Evolutionary conservation across 1,140 invertebrate species (phyloP).

Genomic region (Whitmania pigra): DNA sequence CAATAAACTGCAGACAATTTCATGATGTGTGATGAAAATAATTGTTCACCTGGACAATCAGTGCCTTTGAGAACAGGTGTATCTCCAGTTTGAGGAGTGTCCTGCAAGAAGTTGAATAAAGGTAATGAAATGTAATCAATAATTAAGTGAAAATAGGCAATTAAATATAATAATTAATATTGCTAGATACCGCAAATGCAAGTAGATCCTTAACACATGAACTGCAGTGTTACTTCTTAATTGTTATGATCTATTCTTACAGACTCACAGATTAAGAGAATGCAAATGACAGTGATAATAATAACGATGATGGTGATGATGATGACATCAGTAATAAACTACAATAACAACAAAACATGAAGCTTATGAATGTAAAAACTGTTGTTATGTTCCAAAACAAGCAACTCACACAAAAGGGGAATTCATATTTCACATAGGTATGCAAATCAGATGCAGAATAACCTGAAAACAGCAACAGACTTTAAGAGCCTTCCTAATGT

Average conservation of each 20-base stretch:
- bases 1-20: too few relatives aligned
- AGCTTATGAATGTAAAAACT: not conserved
- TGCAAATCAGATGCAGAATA: conserved; percentile 74
- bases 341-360: conserved; percentile 7
- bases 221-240: too few relatives aligned
- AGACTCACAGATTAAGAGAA: too few relatives aligned
- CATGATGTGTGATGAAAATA: too few relatives aligned
- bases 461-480: conserved; percentile 41
- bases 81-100: conserved; percentile 61
- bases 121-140: conserved; percentile 21
- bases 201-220: too few relatives aligned
- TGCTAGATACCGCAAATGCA: too few relatives aligned
- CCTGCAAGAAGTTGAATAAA: conserved; percentile 43
- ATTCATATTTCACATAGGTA: conserved; percentile 84
- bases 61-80: conserved; percentile 63
- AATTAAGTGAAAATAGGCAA: not conserved
- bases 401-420: conserved; percentile 69
- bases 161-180: too few relatives aligned
- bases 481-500: too few relatives aligned
- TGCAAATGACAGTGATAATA: not conserved
- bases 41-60: conserved; percentile 56
- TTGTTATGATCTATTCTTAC: too few relatives aligned
- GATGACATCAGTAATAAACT: too few relatives aligned
- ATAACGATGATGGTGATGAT: too few relatives aligned
- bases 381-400: not conserved